Evolutionary conservation across 1,140 invertebrate species (phyloP).

Genomic region (Alviniconcha marisindica): DNA sequence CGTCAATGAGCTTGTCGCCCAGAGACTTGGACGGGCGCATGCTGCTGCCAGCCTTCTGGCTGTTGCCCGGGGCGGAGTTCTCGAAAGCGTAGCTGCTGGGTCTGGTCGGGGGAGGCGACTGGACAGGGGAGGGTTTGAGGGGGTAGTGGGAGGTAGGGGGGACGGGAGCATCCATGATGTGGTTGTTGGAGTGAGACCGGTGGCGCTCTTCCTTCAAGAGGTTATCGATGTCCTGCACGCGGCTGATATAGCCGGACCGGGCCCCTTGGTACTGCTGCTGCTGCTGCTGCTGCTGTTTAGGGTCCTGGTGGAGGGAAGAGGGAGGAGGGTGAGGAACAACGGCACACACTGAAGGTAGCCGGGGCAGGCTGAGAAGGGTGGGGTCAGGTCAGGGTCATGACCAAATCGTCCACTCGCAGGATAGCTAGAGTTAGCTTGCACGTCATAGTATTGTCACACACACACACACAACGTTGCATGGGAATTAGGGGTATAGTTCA

Average conservation of each 20-base stretch:
- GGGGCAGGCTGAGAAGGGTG: background rate
- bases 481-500: background rate
- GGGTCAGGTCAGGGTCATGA: too few relatives aligned
- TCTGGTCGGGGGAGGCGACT: constrained; percentile 36
- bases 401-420: too few relatives aligned
- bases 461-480: too few relatives aligned
- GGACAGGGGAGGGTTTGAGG: constrained; percentile 61
- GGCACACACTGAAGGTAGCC: background rate
- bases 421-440: too few relatives aligned
- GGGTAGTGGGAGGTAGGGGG: constrained; percentile 62
- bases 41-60: constrained; percentile 12
- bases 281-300: constrained; percentile 44
- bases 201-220: constrained; percentile 53
- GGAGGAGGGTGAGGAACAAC: background rate
- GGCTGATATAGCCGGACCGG: constrained; percentile 61
- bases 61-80: constrained; percentile 18
- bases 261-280: constrained; percentile 46
- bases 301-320: background rate
- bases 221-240: constrained; percentile 70
- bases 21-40: constrained; percentile 49
- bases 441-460: too few relatives aligned
- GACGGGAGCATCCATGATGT: constrained; percentile 68
- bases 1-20: constrained; percentile 65
- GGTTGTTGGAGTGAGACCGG: constrained; percentile 45
- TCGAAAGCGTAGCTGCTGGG: constrained; percentile 58